Percentiles rank a stretch among this genome's conserved stretches.
phyloP scores from a whole-genome alignment of 53 echinoderm and acorn worm genomes.

The Holothuria scabra region DNA sequence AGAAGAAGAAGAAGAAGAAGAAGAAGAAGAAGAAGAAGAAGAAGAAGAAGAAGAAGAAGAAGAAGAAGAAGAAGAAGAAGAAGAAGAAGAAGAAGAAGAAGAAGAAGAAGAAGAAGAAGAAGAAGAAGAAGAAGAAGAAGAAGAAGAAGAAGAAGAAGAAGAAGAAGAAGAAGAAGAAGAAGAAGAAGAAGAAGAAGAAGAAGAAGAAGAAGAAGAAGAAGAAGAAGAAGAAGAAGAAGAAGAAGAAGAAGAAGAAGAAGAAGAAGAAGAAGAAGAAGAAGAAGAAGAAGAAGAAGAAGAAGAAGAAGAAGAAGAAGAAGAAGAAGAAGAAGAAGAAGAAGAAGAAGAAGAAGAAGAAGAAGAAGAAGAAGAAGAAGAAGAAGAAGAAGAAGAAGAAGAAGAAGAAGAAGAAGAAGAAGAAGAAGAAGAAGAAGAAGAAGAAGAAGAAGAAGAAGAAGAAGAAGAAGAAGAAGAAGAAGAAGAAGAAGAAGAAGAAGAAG shows the following conservation, averaged over 20 bases:
- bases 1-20: constrained; percentile 39
- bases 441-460: no score
- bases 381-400: no score
- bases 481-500: no score
- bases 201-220: constrained; percentile 40
- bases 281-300: not conserved
- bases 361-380: no score
- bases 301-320: constrained; percentile 1
- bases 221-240: constrained; percentile 40
- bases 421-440: no score
- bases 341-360: not conserved
- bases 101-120: constrained; percentile 40
- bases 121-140: constrained; percentile 42
- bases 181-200: constrained; percentile 42
- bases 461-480: no score
- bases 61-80: constrained; percentile 39
- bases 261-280: not conserved
- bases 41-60: constrained; percentile 32
- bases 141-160: constrained; percentile 40
- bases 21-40: constrained; percentile 38
- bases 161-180: constrained; percentile 40
- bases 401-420: no score
- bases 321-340: not conserved
- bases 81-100: constrained; percentile 40
- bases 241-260: constrained; percentile 12